Conservation (phyloP, 1,140 invertebrate genomes). For the Nasonia longicornis region DNA sequence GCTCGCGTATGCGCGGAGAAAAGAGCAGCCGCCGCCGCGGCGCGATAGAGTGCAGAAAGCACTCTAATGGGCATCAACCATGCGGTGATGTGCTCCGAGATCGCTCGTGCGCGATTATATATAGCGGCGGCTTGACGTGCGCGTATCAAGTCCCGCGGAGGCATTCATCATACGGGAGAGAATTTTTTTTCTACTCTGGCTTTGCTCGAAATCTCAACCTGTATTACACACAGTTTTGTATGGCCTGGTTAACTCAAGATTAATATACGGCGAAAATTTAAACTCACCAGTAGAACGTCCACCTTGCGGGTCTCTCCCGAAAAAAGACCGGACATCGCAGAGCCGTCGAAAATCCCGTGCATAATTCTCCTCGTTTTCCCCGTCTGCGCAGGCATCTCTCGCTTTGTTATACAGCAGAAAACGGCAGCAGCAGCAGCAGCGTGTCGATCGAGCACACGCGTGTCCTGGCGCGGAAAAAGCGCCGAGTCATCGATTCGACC, state of each 20-base stretch:
- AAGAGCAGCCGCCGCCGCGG: neutral
- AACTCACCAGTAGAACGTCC: neutral
- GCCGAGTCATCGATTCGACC: slow-evolving; percentile 22
- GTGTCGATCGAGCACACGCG: slow-evolving; percentile 19
- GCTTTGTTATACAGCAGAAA: neutral
- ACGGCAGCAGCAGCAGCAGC: neutral
- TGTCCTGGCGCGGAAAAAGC: slow-evolving; percentile 15
- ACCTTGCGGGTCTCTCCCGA: neutral
- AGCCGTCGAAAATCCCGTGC: neutral
- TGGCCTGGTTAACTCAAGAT: neutral
- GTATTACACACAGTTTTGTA: no score
- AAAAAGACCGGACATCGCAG: neutral
- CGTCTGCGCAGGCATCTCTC: neutral
- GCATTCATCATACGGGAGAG: slow-evolving; percentile 30
- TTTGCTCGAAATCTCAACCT: neutral
- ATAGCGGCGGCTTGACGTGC: neutral
- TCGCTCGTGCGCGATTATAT: slow-evolving; percentile 23
- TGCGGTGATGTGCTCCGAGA: neutral
- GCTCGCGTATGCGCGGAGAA: no score
- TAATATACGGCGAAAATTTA: neutral
- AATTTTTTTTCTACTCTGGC: neutral
- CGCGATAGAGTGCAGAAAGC: slow-evolving; percentile 12
- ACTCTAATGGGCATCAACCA: neutral
- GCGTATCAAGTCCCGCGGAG: neutral
- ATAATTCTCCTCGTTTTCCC: slow-evolving; percentile 1